Base-by-base conservation (phyloP, 2,113 vertebrate genomes). In the Syrmaticus mikado region DNA sequence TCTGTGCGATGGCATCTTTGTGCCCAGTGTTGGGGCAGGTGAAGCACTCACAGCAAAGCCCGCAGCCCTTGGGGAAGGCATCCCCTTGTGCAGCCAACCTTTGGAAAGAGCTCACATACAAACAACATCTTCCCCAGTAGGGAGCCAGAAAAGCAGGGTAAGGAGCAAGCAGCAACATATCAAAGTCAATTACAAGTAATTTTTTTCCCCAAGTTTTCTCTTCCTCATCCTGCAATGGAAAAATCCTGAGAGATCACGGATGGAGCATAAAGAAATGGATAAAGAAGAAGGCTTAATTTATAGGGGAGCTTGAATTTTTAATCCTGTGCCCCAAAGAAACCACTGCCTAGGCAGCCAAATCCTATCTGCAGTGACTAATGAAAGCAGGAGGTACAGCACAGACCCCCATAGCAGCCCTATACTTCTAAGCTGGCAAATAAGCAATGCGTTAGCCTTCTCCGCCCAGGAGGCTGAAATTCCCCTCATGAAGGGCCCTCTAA, bases 401-500 rank as follows among this genome's bases (percentile, higher is more conserved):
- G 76, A 85, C 82, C 85, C 85, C 76, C 76, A 82, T 21, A 85
- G 87, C 88, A 14, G 38, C 60, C 32, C 72, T 77, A 79, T 91
- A 67, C 87, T 68, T 86, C 94, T 94, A 45, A 92, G 52, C 82
- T 55, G 76, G 85, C 48, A 73, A 94, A 93, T 70, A 94, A 91
- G 85, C 85, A 92, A 93, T 24, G 73, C 24, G 91, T 91, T 62
- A 61, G 87, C 53, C 79, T 79, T 91, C 93, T 88, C 92, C n/a
- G 1, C 96, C 90, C 94, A 94, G 92, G 89, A 83, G 96, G 95
- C 96, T 95, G 95, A 90, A 96, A 96, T 95, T 92, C 84, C 85
- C 93, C 75, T 89, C 90, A 82, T 91, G 87, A 91, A 89, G 86
- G 90, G 72, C 60, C 71, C 82, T 96, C 52, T 96, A 94, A 96